Evolutionary conservation across 2,888 invertebrate species (phyloP).

Genomic region (Oasisia sp.): DNA sequence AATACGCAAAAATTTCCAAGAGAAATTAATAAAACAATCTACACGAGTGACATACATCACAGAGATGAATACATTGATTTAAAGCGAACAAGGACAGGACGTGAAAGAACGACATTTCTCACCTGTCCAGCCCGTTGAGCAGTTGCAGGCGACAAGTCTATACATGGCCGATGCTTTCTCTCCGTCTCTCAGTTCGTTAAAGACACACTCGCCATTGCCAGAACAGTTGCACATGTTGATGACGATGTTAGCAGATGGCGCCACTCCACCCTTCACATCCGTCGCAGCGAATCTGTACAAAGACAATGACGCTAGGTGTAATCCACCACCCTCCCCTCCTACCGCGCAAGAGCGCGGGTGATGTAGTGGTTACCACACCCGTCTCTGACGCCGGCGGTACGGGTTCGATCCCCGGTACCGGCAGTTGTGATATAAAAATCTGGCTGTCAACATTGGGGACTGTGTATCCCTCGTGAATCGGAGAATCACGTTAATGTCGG

Average conservation of each 20-base stretch:
- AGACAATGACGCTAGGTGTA: not conserved
- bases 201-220: slow-evolving; percentile 12
- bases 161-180: not conserved
- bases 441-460: no score
- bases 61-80: not conserved
- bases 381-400: no score
- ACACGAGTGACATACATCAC: not conserved
- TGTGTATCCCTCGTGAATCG: no score
- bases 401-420: no score
- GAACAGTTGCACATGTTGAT: slow-evolving; percentile 20
- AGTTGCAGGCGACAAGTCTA: not conserved
- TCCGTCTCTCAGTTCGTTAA: not conserved
- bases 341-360: no score
- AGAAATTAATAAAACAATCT: not conserved
- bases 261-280: not conserved
- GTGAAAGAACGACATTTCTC: not conserved
- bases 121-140: not conserved
- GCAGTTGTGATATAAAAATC: no score
- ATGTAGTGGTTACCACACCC: no score
- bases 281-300: slow-evolving; percentile 18
- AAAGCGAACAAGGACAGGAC: not conserved
- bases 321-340: no score
- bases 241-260: not conserved
- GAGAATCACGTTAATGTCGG: no score
- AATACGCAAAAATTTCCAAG: no score